Base-by-base conservation (phyloP, 2,113 vertebrate species). In the Patagioenas fasciata region DNA sequence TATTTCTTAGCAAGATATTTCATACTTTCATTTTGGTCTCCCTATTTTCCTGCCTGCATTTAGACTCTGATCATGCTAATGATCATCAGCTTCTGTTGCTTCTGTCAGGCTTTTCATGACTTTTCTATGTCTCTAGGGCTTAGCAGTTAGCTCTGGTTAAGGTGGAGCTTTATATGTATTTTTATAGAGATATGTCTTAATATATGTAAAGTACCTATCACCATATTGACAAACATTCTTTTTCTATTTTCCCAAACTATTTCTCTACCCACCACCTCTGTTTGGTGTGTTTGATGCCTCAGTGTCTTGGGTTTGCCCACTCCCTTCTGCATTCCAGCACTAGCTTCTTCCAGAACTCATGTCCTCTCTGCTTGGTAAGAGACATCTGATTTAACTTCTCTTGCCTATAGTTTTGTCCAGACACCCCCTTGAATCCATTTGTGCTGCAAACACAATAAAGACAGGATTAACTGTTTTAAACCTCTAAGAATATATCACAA, bases 21-120 rank as follows among this genome's bases (percentile, higher is more conserved):
- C 23, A 29, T 56, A 48, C 42, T 77, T 83, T 57, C 36, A 42
- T 56, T 66, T 72, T 60, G 28, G 7, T 80, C 26, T 81, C 75
- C 73, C 53, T 85, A 24, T 79, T 97, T 93, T 81, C 34, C 44
- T 80, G n/a, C 38, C 29, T 74, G 62, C 44, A 32, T 89, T 91
- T 95, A 70, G 85, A 86, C 13, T 91, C 87, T 64, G 88, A 86
- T 84, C 32, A 51, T 93, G 64, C 82, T 82, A 87, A 60, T 31
- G 40, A 58, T 72, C 69, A 90, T 83, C 77, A 80, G 58, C 65
- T 80, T 74, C 50, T 48, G 40, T 47, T 16, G 11, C 20, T 92
- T 94, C 79, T 77, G n/a, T 75, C 13, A 28, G n/a, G 56, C 36
- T 91, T 28, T 14, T 40, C 12, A 10, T 36, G 20, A 69, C 66